A percentile compares a stretch with the other conserved stretches of the same genome.
Evolutionary conservation across 2,113 vertebrate species (phyloP).

Genomic region (Ailurus styani): DNA sequence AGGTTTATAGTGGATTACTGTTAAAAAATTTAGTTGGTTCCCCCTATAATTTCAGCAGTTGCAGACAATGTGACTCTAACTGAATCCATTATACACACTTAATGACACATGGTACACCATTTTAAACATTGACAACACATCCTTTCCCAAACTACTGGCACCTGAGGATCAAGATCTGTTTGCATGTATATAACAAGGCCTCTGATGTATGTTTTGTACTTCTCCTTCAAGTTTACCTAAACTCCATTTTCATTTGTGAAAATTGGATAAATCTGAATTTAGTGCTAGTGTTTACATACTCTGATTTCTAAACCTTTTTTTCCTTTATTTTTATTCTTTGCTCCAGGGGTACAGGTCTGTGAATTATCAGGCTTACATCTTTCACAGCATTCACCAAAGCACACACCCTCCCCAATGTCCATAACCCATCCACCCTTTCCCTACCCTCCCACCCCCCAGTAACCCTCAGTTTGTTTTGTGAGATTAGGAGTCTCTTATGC

Average conservation of each 20-base stretch:
- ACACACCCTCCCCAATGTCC: no score
- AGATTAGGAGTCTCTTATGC: no score
- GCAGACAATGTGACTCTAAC: not conserved
- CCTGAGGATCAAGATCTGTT: not conserved
- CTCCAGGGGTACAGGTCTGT: no score
- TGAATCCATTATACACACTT: not conserved
- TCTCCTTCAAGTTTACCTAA: not conserved
- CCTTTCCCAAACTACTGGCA: not conserved
- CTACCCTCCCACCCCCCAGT: no score
- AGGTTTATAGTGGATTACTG: not conserved
- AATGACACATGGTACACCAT: not conserved
- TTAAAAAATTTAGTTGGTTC: not conserved
- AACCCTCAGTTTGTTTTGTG: no score
- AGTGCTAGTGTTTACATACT: not conserved
- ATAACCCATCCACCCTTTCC: no score
- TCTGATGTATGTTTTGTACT: not conserved
- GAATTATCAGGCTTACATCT: no score
- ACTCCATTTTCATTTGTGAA: not conserved
- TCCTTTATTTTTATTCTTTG: no score
- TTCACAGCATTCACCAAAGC: no score
- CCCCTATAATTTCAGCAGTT: not conserved
- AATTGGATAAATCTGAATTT: not conserved
- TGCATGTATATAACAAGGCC: not conserved
- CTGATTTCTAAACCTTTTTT: not conserved
- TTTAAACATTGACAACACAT: not conserved